Conservation (phyloP, 2,113 vertebrate species). For the Mesocricetus auratus region DNA sequence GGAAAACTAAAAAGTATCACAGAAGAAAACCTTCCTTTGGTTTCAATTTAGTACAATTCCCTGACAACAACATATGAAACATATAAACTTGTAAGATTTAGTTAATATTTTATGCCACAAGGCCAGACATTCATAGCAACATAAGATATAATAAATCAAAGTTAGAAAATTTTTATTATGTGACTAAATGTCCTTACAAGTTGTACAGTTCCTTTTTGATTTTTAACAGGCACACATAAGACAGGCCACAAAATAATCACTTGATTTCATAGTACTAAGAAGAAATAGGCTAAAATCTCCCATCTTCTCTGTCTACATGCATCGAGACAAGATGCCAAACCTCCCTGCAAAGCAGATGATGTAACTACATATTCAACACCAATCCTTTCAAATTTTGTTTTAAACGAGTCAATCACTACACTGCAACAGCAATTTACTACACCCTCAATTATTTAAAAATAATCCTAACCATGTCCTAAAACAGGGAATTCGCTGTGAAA, state of each 20-base stretch:
- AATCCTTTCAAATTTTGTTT: conserved; percentile 42
- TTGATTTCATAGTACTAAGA: conserved; percentile 3
- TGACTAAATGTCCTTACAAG: conserved; percentile 46
- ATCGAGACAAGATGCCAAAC: background rate
- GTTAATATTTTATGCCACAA: conserved; percentile 36
- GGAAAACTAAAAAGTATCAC: conserved; percentile 61
- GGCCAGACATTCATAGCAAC: background rate
- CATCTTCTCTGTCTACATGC: conserved; percentile 20
- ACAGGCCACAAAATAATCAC: conserved; percentile 31
- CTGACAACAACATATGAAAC: conserved; percentile 12
- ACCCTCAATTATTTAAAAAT: conserved; percentile 29
- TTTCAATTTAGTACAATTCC: conserved; percentile 44
- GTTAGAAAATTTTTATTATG: background rate
- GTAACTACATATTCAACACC: background rate
- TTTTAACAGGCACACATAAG: background rate
- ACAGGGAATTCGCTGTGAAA: background rate
- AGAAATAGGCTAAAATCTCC: background rate
- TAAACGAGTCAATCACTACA: background rate
- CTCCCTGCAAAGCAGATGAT: background rate
- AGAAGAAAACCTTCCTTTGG: conserved; percentile 23
- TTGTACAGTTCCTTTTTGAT: conserved; percentile 2
- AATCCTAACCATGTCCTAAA: conserved; percentile 22
- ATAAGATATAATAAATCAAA: conserved; percentile 51
- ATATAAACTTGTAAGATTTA: conserved; percentile 32
- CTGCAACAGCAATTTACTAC: conserved; percentile 20